These are phyloP conservation scores for Acanthurus leucopareius DNA, from an alignment of 2,797 vertebrate species.

Conservation along the genomic window DNA sequence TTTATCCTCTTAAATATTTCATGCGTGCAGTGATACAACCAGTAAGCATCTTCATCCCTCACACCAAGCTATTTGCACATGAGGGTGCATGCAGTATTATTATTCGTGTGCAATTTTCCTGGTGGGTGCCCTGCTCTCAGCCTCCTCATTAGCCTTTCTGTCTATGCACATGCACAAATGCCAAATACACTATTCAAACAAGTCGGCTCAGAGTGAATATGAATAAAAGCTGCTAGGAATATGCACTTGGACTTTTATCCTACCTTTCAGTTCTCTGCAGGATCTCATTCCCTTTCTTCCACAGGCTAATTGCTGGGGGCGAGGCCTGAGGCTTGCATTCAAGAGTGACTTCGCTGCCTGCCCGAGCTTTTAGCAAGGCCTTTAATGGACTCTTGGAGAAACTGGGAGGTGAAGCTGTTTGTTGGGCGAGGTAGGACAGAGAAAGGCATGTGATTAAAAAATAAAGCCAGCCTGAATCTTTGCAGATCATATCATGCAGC, in stretches of 20 bases:
- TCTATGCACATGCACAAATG: conserved; percentile 69
- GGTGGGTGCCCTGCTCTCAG: conserved; percentile 33
- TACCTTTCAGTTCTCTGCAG: conserved; percentile 94
- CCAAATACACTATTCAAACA: conserved; percentile 69
- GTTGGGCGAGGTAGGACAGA: conserved; percentile 30
- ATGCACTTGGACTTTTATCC: conserved; percentile 63
- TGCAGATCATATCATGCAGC: conserved; percentile 41
- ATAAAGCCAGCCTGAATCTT: conserved; percentile 30
- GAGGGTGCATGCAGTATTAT: conserved; percentile 23
- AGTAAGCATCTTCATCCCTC: conserved; percentile 39
- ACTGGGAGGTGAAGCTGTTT: conserved; percentile 91
- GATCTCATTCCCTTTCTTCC: conserved; percentile 92
- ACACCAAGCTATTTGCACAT: conserved; percentile 47
- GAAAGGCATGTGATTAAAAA: conserved; percentile 39
- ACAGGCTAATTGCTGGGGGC: conserved; percentile 90
- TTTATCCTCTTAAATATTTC: conserved; percentile 56
- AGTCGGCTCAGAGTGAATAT: conserved; percentile 38
- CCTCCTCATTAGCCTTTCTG: conserved; percentile 69
- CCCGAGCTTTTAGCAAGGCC: conserved; percentile 90
- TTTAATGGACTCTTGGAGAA: conserved; percentile 93
- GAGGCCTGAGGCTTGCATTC: conserved; percentile 95
- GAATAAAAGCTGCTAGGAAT: conserved; percentile 65
- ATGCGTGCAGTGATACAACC: conserved; percentile 37
- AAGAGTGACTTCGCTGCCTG: conserved; percentile 91
- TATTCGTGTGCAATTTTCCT: conserved; percentile 56